Evolutionary conservation across 2,888 invertebrate species (phyloP).

Genomic region (Epistrophe grossulariae): DNA sequence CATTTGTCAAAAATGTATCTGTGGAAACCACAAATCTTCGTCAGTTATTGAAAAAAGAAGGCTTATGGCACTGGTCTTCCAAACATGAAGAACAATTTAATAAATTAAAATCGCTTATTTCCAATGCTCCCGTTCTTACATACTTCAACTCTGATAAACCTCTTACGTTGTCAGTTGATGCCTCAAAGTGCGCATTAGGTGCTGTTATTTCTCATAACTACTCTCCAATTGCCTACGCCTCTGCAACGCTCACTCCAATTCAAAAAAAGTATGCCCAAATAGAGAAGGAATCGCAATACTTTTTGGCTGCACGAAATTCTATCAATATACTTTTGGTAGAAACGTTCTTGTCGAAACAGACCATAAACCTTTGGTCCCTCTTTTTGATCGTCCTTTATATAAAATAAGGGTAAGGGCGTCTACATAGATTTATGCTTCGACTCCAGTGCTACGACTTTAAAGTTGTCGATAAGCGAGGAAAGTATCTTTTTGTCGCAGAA

Average conservation of each 20-base stretch:
- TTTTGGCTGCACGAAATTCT: slow-evolving; percentile 66
- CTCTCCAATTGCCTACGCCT: too few relatives aligned
- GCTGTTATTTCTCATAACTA: too few relatives aligned
- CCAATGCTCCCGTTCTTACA: too few relatives aligned
- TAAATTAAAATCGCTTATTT: too few relatives aligned
- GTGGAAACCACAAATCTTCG: slow-evolving; percentile 25
- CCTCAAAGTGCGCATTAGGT: too few relatives aligned
- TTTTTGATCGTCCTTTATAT: slow-evolving; percentile 56
- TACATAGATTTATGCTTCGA: slow-evolving; percentile 66
- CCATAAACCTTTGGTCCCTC: not conserved
- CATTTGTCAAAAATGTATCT: slow-evolving; percentile 71
- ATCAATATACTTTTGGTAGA: slow-evolving; percentile 64
- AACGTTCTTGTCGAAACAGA: slow-evolving; percentile 29
- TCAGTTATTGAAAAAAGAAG: slow-evolving; percentile 30
- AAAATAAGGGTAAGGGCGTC: slow-evolving; percentile 60
- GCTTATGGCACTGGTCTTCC: slow-evolving; percentile 40
- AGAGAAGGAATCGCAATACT: slow-evolving; percentile 74
- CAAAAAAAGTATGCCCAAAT: slow-evolving; percentile 74
- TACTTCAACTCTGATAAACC: too few relatives aligned
- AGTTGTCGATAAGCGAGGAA: slow-evolving; percentile 70
- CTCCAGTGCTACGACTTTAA: slow-evolving; percentile 59
- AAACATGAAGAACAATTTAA: too few relatives aligned
- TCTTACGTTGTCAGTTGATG: too few relatives aligned
- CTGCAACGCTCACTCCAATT: too few relatives aligned
- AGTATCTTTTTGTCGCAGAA: slow-evolving; percentile 78